These are phyloP conservation scores for Sebastes diaconus DNA, from an alignment of 2,797 vertebrate species.

Conservation along the genomic window DNA sequence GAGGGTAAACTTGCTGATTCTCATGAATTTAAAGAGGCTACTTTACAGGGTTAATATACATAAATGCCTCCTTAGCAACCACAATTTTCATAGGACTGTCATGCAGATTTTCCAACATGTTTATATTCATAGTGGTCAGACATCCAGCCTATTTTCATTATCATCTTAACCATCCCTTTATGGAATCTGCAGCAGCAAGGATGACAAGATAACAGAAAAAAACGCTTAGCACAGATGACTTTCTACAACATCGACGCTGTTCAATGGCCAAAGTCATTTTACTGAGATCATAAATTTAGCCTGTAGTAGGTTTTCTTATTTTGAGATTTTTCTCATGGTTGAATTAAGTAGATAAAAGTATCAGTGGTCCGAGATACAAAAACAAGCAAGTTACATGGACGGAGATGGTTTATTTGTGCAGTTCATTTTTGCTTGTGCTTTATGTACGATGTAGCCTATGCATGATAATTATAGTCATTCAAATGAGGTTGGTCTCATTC, in stretches of 20 bases:
- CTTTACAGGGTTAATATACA: constrained; percentile 79
- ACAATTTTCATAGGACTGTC: constrained; percentile 55
- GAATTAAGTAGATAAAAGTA: neutral
- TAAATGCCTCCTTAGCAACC: constrained; percentile 71
- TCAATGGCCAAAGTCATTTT: neutral
- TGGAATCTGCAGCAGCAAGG: constrained; percentile 22
- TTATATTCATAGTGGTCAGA: constrained; percentile 45
- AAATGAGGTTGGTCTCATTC: neutral
- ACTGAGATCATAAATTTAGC: neutral
- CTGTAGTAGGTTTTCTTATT: neutral
- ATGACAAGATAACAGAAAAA: constrained; percentile 39
- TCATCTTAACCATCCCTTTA: constrained; percentile 30
- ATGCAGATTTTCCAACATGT: constrained; percentile 58
- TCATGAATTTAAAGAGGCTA: constrained; percentile 82
- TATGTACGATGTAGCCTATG: neutral
- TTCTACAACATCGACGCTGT: neutral
- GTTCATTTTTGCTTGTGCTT: neutral
- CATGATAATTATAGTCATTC: neutral
- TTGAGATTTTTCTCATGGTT: neutral
- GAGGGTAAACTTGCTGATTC: constrained; percentile 68
- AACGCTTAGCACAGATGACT: constrained; percentile 9
- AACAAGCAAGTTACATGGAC: neutral
- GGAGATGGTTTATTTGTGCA: neutral
- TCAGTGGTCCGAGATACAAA: neutral
- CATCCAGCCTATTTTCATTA: constrained; percentile 54